Evolutionary conservation across 1,140 invertebrate species (phyloP), one percentile per base, ranked within the genome.

Genomic region (Apis cerana): DNA sequence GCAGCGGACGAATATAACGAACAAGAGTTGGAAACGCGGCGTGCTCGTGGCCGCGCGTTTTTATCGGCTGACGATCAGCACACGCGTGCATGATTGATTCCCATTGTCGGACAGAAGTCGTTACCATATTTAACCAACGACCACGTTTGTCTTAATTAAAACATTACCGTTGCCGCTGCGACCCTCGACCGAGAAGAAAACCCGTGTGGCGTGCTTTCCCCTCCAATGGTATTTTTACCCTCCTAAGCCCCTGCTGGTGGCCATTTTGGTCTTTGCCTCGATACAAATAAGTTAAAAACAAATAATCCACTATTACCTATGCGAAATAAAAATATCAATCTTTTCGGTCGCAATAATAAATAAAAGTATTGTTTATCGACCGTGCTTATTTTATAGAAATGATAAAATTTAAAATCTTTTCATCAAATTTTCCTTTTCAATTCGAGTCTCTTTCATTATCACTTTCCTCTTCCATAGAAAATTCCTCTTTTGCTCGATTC

Each of bases 61-160:
- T 90, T 90, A 88, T 90, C 88, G 81, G 65, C 68, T 80, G 54
- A 65, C 80, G 80, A 90, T 89, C 89, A 85, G 59, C 83, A 69
- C 85, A 86, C 89, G 89, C 87, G 86, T 83, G 87, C 88, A 91
- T 92, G 92, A 92, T 92, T 92, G 92, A 92, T 92, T 88, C 85
- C 82, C 81, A 83, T 87, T 80, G 76, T 83, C 65, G 77, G 65
- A 62, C 68, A 74, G 62, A 69, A 68, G 75, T 90, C 78, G 89
- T 90, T 91, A 89, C 86, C 88, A 86, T 92, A 92, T 92, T 91
- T 89, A 88, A 43, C 89, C 82, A 83, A 90, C 85, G 86, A 83
- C 82, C 81, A 75, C 81, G 85, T 87, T 83, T 74, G 87, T 90
- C 90, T 91, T 90, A 89, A 90, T 91, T 91, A 89, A 88, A 88